A percentile compares a stretch with the other conserved stretches of the same genome.
Conservation (phyloP, 2,888 invertebrate genomes). For the Orthosia gothica region DNA sequence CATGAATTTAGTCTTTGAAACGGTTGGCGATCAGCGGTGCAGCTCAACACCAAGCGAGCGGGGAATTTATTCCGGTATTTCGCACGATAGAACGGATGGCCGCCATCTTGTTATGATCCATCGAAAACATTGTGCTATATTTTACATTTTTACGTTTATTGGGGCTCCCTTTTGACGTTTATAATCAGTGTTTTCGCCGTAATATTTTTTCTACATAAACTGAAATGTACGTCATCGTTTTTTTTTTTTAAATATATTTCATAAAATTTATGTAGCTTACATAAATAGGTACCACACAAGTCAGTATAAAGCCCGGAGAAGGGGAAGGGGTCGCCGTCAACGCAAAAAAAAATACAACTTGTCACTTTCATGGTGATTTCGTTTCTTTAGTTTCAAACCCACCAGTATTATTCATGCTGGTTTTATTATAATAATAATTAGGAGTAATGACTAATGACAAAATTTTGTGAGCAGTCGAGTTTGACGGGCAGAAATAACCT, state of each 20-base stretch:
- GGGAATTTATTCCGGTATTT: slow-evolving; percentile 85
- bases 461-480: too few species aligned
- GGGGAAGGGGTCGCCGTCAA: neutral
- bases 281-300: neutral
- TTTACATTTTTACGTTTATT: slow-evolving; percentile 24
- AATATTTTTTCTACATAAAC: neutral
- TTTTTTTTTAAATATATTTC: neutral
- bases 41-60: slow-evolving; percentile 75
- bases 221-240: neutral
- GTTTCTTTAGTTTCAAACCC: slow-evolving; percentile 1
- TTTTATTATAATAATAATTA: neutral
- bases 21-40: slow-evolving; percentile 68
- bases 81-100: slow-evolving; percentile 70
- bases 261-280: too few species aligned
- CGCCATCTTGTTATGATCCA: slow-evolving; percentile 79
- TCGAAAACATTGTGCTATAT: slow-evolving; percentile 36
- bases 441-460: neutral
- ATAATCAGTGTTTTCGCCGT: neutral
- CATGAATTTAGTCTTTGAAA: slow-evolving; percentile 69
- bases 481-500: neutral
- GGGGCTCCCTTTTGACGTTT: neutral
- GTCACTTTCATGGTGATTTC: slow-evolving; percentile 9
- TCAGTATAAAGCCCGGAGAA: too few species aligned
- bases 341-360: slow-evolving; percentile 10
- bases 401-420: neutral